Evolutionary conservation across 2,797 vertebrate species (phyloP), one percentile per base, ranked within the genome.

Genomic region (Anguilla megastoma): DNA sequence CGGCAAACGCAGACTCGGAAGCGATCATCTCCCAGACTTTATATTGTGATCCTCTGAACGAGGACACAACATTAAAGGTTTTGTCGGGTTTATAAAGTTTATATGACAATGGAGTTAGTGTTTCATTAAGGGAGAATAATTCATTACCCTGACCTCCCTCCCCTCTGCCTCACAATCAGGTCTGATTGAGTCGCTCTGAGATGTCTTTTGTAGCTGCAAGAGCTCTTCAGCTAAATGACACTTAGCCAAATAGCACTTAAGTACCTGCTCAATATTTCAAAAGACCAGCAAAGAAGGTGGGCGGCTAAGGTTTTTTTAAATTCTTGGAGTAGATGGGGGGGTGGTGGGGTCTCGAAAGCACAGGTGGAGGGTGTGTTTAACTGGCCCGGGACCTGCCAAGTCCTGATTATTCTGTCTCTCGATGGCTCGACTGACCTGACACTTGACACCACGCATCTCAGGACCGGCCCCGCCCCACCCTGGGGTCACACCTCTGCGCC

Each of bases 191-290:
- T 96, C 96, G 94, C 94, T 95, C 95, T 92, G 96, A 96, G 95
- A 94, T 92, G 86, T 96, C 95, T 95, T 96, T 94, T 94, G 94
- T 95, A 93, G 93, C 94, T 94, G 93, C 18, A 94, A 96, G 96
- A 94, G 94, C 94, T 94, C 95, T 96, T 96, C 94, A 96, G 94
- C 93, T 95, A 95, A 96, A 96, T 95, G 94, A 95, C 96, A 96
- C 95, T 96, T 94, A 94, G 94, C 94, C 95, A 96, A 96, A 96
- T 95, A 96, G 95, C 96, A 96, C 96, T 96, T 96, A 96, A 97
- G 96, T 94, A 96, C 95, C 94, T 95, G 94, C 95, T 97, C 94
- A 96, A 96, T 97, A 96, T 96, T 97, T 97, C 95, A 97, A 95
- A 94, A 96, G 94, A 94, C 92, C 91, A 89, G 88, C 88, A 91